Evolutionary conservation across 2,113 vertebrate species (phyloP).

Genomic region (Campylorhamphus procurvoides): DNA sequence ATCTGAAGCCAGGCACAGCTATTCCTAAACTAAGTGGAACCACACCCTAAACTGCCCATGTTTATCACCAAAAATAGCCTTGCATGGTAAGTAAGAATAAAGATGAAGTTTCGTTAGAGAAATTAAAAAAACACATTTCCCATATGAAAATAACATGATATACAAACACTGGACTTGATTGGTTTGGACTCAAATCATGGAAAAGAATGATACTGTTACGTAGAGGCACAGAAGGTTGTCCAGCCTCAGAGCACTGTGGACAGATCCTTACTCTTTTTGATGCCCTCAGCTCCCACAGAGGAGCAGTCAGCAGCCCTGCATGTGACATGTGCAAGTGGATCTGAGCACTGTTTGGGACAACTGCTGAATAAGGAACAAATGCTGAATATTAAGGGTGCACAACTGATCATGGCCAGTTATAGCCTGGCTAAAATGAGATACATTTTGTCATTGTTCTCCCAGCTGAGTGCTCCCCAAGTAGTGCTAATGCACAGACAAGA

Average conservation of each 20-base stretch:
- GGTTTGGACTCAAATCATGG: background rate
- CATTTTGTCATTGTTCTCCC: background rate
- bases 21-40: conserved; percentile 20
- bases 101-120: background rate
- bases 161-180: background rate
- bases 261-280: background rate
- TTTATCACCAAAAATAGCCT: conserved; percentile 35
- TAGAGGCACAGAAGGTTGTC: background rate
- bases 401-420: background rate
- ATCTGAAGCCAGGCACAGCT: background rate
- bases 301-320: background rate
- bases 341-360: background rate
- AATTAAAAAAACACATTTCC: background rate
- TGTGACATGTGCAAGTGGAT: background rate
- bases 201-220: background rate
- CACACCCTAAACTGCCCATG: conserved; percentile 44
- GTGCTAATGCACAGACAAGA: background rate
- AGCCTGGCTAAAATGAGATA: background rate
- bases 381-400: background rate
- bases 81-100: background rate
- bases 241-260: background rate
- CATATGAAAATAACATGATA: background rate
- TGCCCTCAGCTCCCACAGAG: background rate
- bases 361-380: background rate
- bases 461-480: background rate